Evolutionary conservation across 2,797 vertebrate species (phyloP), one percentile per base, ranked within the genome.

Genomic region (Takifugu ocellatus): DNA sequence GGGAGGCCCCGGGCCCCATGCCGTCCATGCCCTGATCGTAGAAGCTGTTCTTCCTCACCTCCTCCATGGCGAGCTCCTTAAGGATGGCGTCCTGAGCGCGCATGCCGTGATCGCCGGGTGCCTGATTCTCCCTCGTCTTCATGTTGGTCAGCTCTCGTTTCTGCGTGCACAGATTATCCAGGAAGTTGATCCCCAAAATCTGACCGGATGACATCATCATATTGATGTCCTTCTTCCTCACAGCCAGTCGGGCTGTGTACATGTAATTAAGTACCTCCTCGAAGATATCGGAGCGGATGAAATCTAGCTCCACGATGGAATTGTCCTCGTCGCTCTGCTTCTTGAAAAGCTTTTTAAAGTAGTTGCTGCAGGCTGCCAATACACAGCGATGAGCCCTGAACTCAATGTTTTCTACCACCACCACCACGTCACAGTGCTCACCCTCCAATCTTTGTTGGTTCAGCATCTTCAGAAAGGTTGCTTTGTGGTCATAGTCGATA

Each of bases 181-280:
- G 85, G 87, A 98, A 98, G 51, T 94, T 91, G 86, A 98, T 97
- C 1, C 95, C 96, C 0, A 98, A 91, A 56, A 97, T 96, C 82
- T 97, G 96, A 3, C 95, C 96, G 0, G 95, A 97, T 0, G 95
- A 96, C 94, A 97, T 97, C 95, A 98, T 96, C 87, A 97, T 87
- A 69, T 98, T 97, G 63, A 97, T 94, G 83, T 98, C 95, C 85
- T 97, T 96, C 77, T 96, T 96, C 74, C 96, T 92, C 54, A 98
- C 96, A 0, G 95, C 94, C 68, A 98, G 94, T 75, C 95, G 87
- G 7, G 96, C 93, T 0, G 96, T 98, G 82, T 98, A 98, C 95
- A 98, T 97, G 82, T 97, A 98, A 73, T 97, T 96, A 26, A 98
- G 91, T 68, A 98, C 96, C 81, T 97, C 96, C 51, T 97, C 96